These are phyloP conservation scores for Turnix velox DNA, from an alignment of 2,113 vertebrate genomes.

Conservation along the genomic window DNA sequence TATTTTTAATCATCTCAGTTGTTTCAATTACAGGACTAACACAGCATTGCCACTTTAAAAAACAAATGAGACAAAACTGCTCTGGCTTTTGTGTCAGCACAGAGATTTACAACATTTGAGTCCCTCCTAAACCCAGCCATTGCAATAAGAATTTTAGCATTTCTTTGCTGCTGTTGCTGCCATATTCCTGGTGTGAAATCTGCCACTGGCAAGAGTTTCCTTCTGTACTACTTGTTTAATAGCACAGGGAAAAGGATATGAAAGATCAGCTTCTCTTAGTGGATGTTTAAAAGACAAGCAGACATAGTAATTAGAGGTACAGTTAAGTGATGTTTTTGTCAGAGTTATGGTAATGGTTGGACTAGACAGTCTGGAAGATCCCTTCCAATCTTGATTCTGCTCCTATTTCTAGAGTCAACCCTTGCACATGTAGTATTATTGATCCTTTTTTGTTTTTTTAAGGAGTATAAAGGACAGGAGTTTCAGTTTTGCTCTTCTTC, in stretches of 20 bases:
- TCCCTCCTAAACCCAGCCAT: background rate
- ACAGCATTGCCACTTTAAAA: background rate
- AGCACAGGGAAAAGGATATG: background rate
- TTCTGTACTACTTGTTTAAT: background rate
- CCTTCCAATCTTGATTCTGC: no score
- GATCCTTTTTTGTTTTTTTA: background rate
- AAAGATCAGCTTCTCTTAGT: background rate
- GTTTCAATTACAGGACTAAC: background rate
- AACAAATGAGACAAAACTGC: background rate
- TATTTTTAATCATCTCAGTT: slow-evolving; percentile 10
- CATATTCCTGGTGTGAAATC: background rate
- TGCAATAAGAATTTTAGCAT: background rate
- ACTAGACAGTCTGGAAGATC: no score
- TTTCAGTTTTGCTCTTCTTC: background rate
- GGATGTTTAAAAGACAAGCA: no score
- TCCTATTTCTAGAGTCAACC: background rate
- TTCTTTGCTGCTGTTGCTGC: background rate
- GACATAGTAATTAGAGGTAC: no score
- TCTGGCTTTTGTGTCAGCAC: background rate
- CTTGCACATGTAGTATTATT: background rate
- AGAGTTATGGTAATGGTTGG: no score
- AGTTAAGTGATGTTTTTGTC: no score
- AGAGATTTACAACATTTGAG: background rate
- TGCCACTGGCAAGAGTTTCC: background rate
- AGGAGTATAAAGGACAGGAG: background rate